phyloP scores from a whole-genome alignment of 2,797 vertebrate species.

The Liasis olivaceus region DNA sequence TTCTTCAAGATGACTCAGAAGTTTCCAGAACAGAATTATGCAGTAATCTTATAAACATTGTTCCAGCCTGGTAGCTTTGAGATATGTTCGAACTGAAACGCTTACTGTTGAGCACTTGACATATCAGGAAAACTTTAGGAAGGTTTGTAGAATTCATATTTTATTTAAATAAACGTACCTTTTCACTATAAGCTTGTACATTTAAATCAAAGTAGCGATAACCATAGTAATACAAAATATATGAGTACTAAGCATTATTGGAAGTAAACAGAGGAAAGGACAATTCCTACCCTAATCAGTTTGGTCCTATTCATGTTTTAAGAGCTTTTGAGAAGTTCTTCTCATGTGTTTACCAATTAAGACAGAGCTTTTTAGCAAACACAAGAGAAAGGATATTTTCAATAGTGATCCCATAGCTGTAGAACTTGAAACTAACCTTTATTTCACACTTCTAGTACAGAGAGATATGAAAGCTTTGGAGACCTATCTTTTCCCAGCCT shows the following conservation, averaged over 20 bases:
- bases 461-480: not conserved
- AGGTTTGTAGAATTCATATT: not conserved
- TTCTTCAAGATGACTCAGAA: no score
- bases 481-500: not conserved
- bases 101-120: not conserved
- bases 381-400: not conserved
- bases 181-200: not conserved
- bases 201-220: not conserved
- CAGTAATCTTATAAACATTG: not conserved
- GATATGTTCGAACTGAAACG: not conserved
- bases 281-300: not conserved
- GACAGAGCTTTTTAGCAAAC: not conserved
- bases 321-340: not conserved
- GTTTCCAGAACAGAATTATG: not conserved
- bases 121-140: not conserved
- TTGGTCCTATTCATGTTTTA: not conserved
- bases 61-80: not conserved
- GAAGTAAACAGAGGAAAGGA: not conserved
- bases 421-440: not conserved
- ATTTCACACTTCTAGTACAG: no score
- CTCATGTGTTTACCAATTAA: not conserved
- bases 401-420: not conserved
- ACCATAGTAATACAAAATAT: no score
- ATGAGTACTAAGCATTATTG: not conserved
- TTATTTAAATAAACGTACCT: not conserved